phyloP scores from a whole-genome alignment of 1,140 invertebrate genomes.

The Leptinotarsa texana region DNA sequence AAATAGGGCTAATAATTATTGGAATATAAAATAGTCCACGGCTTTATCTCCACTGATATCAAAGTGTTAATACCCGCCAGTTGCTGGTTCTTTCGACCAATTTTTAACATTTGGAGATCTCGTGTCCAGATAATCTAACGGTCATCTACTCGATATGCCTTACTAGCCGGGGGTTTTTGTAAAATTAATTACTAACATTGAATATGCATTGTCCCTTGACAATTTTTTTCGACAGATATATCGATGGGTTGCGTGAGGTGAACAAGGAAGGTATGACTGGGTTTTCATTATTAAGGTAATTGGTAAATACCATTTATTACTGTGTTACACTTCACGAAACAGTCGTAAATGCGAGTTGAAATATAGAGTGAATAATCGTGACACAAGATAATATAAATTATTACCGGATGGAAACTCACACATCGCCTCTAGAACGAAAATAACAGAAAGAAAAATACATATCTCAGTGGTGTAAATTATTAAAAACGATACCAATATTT shows the following conservation, averaged over 20 bases:
- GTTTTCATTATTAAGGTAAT: conserved; percentile 25
- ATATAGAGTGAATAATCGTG: conserved; percentile 12
- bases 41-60: conserved; percentile 45
- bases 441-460: no score
- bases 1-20: conserved; percentile 40
- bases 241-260: conserved; percentile 14
- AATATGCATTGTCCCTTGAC: conserved; percentile 31
- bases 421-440: not conserved
- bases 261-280: conserved; percentile 9
- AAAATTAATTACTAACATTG: conserved; percentile 40
- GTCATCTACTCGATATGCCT: conserved; percentile 42
- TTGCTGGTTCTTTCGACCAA: conserved; percentile 42
- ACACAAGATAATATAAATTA: conserved; percentile 1
- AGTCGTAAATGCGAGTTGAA: conserved; percentile 12
- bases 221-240: conserved; percentile 28
- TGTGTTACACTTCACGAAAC: conserved; percentile 17
- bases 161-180: conserved; percentile 35
- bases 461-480: no score
- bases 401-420: not conserved
- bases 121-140: conserved; percentile 49
- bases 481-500: no score
- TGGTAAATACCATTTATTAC: conserved; percentile 23
- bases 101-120: conserved; percentile 50
- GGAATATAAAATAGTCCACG: conserved; percentile 42
- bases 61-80: conserved; percentile 46